Evolutionary conservation across 30 jellyfish, hydroid and myxozoan species (phyloP).

Genomic region (Turritopsis rubra): DNA sequence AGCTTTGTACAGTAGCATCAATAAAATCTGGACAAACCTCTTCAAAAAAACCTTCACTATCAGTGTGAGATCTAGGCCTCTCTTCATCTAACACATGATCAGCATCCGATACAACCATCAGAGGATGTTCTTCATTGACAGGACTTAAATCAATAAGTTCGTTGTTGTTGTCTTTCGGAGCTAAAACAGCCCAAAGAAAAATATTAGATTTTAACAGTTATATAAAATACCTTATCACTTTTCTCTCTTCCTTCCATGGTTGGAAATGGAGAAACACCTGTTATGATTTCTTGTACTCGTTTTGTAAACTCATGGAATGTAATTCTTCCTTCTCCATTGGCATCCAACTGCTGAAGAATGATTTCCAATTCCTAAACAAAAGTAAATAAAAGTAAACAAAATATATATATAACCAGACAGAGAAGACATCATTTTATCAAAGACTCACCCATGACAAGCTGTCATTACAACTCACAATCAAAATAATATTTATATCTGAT

Average conservation of each 20-base stretch:
- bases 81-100: slow-evolving; percentile 10
- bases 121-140: not conserved
- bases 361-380: slow-evolving; percentile 65
- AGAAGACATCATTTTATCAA: no score
- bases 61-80: slow-evolving; percentile 72
- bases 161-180: not conserved
- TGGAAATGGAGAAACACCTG: not conserved
- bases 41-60: slow-evolving; percentile 91
- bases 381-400: not conserved
- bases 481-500: no score
- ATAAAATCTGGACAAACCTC: slow-evolving; percentile 37
- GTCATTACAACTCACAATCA: no score
- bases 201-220: not conserved
- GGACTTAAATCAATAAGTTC: not conserved
- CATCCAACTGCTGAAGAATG: slow-evolving; percentile 55
- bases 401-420: not conserved
- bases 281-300: slow-evolving; percentile 38
- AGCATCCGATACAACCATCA: not conserved
- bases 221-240: no score
- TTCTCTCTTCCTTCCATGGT: not conserved
- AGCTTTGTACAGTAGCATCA: no score
- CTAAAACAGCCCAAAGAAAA: not conserved
- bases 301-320: slow-evolving; percentile 67
- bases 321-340: slow-evolving; percentile 67
- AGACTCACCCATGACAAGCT: no score